Base-by-base conservation (phyloP, 2,113 vertebrate species). In the Ursus arctos region DNA sequence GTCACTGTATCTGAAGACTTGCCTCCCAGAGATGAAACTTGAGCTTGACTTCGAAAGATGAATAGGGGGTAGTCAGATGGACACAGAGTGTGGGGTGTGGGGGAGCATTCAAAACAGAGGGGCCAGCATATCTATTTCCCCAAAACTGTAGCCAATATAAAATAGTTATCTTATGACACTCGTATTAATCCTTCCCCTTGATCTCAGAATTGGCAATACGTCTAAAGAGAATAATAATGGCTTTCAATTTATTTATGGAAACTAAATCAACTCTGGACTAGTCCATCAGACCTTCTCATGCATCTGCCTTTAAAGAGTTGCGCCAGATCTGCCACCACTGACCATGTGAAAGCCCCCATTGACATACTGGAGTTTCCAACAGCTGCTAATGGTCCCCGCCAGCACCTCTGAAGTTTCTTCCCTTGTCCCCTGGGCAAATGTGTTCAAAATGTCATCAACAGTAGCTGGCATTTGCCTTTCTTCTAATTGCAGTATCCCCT, bases 391-490 rank as follows among this genome's bases (percentile, higher is more conserved):
- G 11, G 31, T 21, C 13, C 47, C 55, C 24, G 43, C 19, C 4
- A 0, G 55, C 26, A 28, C 53, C 36, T 24, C 40, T 33, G 22
- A 24, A 57, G 4, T 65, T 77, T 85, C 40, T 51, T 92, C 81
- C 72, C 51, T 71, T 14, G 31, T 40, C 61, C 31, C 8, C 49
- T 53, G 47, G 90, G 65, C n/a, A 84, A 72, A 15, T 53, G 47
- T 82, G 33, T 61, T 86, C 87, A 51, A 74, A 79, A 94, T 40
- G 65, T n/a, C 57, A 63, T 55, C 85, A 88, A 65, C 36, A 67
- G 40, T 24, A 28, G 19, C 67, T 67, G 7, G 6, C 28, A 67
- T 83, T 81, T 88, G 87, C 21, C 67, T 91, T 77, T 71, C 36
- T 84, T 85, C 84, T 92, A 72, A 95, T 26, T 77, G 43, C 26